Percentiles rank a stretch among this genome's conserved stretches.
Evolutionary conservation across 35 echinoderm and acorn worm genomes (phyloP).

Genomic region (Chiridota heheva): DNA sequence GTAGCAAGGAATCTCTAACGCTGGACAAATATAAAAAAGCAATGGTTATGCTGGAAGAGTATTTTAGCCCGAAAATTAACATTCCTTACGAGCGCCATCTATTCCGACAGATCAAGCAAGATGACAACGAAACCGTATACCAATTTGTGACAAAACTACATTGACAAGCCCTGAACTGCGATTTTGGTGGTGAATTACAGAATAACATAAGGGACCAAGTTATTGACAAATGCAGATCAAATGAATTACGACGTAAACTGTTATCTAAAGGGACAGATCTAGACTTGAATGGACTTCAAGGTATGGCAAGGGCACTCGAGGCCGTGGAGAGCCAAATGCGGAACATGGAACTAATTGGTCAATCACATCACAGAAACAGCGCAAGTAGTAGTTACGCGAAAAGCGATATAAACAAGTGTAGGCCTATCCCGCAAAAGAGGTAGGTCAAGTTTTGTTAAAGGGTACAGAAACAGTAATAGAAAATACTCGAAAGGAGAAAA

Average conservation of each 20-base stretch:
- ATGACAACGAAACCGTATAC: not conserved
- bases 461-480: no score
- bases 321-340: not conserved
- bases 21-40: conserved; percentile 17
- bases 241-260: conserved; percentile 28
- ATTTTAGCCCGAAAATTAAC: conserved; percentile 15
- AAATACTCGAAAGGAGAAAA: no score
- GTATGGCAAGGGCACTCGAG: conserved; percentile 30
- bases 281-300: not conserved
- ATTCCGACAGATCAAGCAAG: conserved; percentile 27
- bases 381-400: no score
- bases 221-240: conserved; percentile 35
- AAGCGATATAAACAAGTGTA: no score
- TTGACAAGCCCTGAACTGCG: not conserved
- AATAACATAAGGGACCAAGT: conserved; percentile 32
- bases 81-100: conserved; percentile 45
- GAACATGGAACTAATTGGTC: no score
- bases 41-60: not conserved
- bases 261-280: conserved; percentile 1
- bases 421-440: no score
- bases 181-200: not conserved
- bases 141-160: conserved; percentile 16
- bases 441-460: no score
- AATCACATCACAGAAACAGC: no score
- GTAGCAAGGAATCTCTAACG: no score